Percentiles rank a stretch among this genome's conserved stretches.
phyloP scores from a whole-genome alignment of 2,797 vertebrate species.

The Micromesistius poutassou region DNA sequence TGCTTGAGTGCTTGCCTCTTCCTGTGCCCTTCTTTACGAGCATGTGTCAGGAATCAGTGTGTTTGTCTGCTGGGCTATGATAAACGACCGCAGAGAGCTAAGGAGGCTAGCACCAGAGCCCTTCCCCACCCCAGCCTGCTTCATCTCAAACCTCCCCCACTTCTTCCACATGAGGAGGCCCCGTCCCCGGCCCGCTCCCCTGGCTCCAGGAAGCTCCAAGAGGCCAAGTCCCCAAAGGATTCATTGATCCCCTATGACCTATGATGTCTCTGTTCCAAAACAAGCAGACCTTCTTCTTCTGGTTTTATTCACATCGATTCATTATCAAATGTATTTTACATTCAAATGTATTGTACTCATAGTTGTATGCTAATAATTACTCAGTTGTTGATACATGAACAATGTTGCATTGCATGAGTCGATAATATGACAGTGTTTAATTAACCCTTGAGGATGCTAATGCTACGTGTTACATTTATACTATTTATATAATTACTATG shows the following conservation, averaged over 20 bases:
- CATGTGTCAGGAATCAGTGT: slow-evolving; percentile 1
- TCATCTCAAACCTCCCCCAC: not conserved
- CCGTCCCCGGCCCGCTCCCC: too few relatives aligned
- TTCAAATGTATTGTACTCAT: too few relatives aligned
- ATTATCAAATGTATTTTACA: too few relatives aligned
- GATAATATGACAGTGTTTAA: not conserved
- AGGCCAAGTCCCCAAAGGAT: too few relatives aligned
- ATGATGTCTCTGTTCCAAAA: too few relatives aligned
- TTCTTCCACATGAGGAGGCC: too few relatives aligned
- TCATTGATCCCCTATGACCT: too few relatives aligned
- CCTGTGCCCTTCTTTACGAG: not conserved
- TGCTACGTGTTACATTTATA: not conserved
- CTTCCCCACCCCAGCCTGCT: not conserved
- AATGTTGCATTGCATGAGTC: not conserved
- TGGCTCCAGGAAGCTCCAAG: too few relatives aligned
- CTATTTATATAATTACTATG: not conserved
- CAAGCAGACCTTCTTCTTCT: too few relatives aligned
- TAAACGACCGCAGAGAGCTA: not conserved
- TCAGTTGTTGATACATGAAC: too few relatives aligned
- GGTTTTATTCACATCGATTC: too few relatives aligned
- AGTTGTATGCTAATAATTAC: too few relatives aligned
- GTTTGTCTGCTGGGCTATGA: slow-evolving; percentile 3
- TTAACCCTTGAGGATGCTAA: not conserved
- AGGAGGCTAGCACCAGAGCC: not conserved
- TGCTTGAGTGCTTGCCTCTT: not conserved